These are phyloP conservation scores for Drosophila tanythrix DNA, from an alignment of 2,888 invertebrate genomes.

Conservation along the genomic window DNA sequence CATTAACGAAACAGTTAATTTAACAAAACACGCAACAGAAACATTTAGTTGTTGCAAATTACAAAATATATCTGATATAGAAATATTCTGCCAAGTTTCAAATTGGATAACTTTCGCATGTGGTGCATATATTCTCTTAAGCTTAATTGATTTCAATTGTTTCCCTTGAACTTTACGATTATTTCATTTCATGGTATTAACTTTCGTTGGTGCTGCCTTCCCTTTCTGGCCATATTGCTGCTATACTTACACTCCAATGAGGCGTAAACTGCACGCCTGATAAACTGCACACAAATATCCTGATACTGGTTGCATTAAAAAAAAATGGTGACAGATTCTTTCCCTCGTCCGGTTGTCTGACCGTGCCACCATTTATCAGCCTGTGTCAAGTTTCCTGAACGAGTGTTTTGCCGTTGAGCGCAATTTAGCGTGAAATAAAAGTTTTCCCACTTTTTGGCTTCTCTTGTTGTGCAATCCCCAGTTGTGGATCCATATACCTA, in stretches of 20 bases:
- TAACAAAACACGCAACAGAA: background rate
- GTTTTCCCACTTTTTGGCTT: conserved; percentile 43
- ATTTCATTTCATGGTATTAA: conserved; percentile 3
- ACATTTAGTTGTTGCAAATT: background rate
- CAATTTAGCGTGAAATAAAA: conserved; percentile 70
- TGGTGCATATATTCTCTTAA: background rate
- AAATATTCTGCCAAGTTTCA: background rate
- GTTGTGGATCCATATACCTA: background rate
- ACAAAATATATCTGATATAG: background rate
- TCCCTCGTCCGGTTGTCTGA: conserved; percentile 11
- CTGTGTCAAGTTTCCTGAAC: conserved; percentile 43
- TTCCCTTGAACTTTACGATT: background rate
- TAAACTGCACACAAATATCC: conserved; percentile 48
- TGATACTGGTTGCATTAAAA: conserved; percentile 30
- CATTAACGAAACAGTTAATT: background rate
- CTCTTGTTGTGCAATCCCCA: conserved; percentile 2
- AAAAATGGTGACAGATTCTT: conserved; percentile 34
- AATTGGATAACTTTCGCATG: background rate
- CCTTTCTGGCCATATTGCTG: conserved; percentile 16
- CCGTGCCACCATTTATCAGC: conserved; percentile 49
- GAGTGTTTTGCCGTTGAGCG: conserved; percentile 54
- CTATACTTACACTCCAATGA: conserved; percentile 22
- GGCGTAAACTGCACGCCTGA: conserved; percentile 31
- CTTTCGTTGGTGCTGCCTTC: conserved; percentile 10
- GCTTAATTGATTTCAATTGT: conserved; percentile 20